Percentiles rank a stretch among this genome's conserved stretches.
These are phyloP conservation scores for Orycteropus afer DNA, from an alignment of 2,113 vertebrate species.

Conservation along the genomic window DNA sequence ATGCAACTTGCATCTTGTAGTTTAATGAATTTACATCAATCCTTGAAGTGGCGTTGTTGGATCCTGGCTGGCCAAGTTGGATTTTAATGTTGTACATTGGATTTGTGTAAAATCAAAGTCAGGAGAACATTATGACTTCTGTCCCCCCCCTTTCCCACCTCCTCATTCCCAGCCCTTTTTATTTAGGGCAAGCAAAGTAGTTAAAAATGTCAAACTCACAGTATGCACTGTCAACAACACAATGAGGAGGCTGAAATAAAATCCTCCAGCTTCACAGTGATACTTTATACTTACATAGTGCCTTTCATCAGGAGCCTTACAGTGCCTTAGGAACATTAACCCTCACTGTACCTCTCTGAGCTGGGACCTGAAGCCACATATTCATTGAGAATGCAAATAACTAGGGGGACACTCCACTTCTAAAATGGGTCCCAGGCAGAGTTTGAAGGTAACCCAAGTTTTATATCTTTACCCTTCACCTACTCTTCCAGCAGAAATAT, in stretches of 20 bases:
- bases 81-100: background rate
- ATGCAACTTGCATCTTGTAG: constrained; percentile 12
- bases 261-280: constrained; percentile 68
- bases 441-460: background rate
- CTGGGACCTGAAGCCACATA: background rate
- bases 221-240: constrained; percentile 77
- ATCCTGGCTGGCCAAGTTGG: background rate
- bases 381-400: background rate
- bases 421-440: background rate
- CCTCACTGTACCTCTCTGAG: background rate
- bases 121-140: background rate
- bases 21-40: constrained; percentile 67
- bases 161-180: constrained; percentile 61
- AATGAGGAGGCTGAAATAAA: constrained; percentile 76
- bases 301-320: constrained; percentile 62
- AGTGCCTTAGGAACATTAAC: constrained; percentile 61
- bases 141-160: constrained; percentile 8
- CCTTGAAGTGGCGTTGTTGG: background rate
- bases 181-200: constrained; percentile 75
- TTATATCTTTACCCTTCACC: background rate
- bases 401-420: background rate
- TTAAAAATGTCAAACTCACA: constrained; percentile 80
- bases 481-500: background rate
- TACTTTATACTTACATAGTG: constrained; percentile 73
- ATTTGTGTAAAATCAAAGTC: constrained; percentile 58